Base-by-base conservation (phyloP, 2,888 invertebrate genomes). In the Andricus quercusramuli region DNA sequence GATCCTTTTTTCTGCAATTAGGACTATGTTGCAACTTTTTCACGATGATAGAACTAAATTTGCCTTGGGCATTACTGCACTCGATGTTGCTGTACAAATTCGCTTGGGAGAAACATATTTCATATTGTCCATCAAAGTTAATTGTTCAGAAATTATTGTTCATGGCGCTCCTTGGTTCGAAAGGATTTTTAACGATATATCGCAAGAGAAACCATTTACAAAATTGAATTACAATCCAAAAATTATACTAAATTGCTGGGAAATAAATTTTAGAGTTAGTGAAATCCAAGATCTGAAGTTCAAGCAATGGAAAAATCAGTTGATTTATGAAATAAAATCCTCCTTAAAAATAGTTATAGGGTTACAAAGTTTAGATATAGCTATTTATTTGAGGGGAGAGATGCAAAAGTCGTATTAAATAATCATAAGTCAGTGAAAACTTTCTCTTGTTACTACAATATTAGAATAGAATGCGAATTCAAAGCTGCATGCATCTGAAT, bases 1-100 rank as follows among this genome's bases (percentile, higher is more conserved):
- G 65, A 79, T 80, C 59, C 79, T 65, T 76, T 76, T 81, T 82
- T 80, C 41, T 81, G 66, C 82, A 79, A 80, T 80, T 80, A 80
- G 74, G 56, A 74, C 56, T 32, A 74, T 74, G 51, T 74, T 56
- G 56, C 22, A 74, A 56, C 29, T 74, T 74, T 74, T 74, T 74
- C 56, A 74, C 32, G 32, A 59, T 56, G 32, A 59, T 74, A 56
- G 56, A 32, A 59, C n/a, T 32, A 32, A 74, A 74, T 74, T 74
- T 74, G 74, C 74, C 74, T 59, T n/a, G 29, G 20, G 70, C 29
- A 41, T 44, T n/a, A 41, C 47, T 47, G 47, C 56, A 74, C 13
- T 74, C 15, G 11, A 56, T 32, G 20, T 56, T 74, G 56, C 56
- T 29, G 15, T 29, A 32, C 20, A 51, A 59, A 37, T n/a, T 74